Percentiles rank a stretch among this genome's conserved stretches.
Evolutionary conservation across 2,888 invertebrate genomes (phyloP).

Genomic region (Bimastos eiseni): DNA sequence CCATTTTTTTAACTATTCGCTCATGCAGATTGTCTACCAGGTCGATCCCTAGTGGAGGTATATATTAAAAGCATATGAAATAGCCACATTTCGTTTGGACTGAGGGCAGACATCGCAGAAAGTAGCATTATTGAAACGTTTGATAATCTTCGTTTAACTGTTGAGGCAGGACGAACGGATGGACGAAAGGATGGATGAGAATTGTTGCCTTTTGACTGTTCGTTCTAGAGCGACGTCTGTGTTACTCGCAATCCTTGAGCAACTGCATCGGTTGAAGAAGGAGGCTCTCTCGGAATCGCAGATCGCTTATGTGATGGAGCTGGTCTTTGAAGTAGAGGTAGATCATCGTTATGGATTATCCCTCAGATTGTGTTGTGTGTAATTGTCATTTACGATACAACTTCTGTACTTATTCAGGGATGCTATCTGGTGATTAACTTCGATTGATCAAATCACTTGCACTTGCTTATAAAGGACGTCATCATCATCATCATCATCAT

Average conservation of each 20-base stretch:
- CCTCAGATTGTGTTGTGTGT: not conserved
- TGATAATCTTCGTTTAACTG: not conserved
- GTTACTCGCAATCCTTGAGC: slow-evolving; percentile 10
- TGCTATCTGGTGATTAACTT: no score
- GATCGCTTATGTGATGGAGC: not conserved
- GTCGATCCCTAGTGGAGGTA: no score
- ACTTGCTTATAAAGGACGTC: no score
- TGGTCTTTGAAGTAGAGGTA: slow-evolving; percentile 26
- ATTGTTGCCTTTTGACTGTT: not conserved
- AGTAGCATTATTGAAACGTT: not conserved
- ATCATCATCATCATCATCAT: no score
- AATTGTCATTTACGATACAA: not conserved
- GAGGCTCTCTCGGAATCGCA: slow-evolving; percentile 22
- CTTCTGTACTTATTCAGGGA: no score
- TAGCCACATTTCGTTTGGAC: not conserved
- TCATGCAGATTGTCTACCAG: no score
- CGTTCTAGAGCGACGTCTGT: slow-evolving; percentile 8
- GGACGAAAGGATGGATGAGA: no score
- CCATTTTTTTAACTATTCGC: no score
- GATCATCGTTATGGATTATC: not conserved
- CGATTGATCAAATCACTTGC: no score
- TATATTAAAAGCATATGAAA: not conserved
- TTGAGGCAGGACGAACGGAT: no score
- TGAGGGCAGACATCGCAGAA: not conserved
- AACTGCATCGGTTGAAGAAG: slow-evolving; percentile 28